Evolutionary conservation across 1,140 invertebrate genomes (phyloP), one percentile per base, ranked within the genome.

Genomic region (Contarinia nasturtii): DNA sequence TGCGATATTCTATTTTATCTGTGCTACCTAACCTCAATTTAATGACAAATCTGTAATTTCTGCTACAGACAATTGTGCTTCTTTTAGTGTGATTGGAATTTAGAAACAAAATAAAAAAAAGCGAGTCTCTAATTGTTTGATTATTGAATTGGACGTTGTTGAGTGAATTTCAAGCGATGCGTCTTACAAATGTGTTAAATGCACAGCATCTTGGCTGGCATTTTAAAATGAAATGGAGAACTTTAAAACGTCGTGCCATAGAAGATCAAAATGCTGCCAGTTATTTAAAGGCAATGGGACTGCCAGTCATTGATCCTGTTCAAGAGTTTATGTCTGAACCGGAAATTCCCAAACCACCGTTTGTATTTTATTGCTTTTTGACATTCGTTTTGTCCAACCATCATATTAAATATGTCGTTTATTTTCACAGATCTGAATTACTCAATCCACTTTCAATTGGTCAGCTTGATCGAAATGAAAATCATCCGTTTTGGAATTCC

Each of bases 201-300:
- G 67, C 71, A 44, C 78, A 82, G 54, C 76, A 83, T 57, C 70
- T 82, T 53, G 77, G 70, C 33, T 74, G 76, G 66, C 71, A 74
- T 62, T 74, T 76, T 45, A 76, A 74, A 57, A 71, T 66, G 46
- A 67, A 80, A 58, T 85, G 82, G 82, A 57, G 69, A 47, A 48
- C 70, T 7, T 71, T 79, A 60, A 70, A 75, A 0, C 73, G 72
- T 56, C 67, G 71, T 51, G 63, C 63, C 51, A 60, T 72, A 7
- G 44, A 59, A 15, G 64, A 75, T 22, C 72, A 68, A 2, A 65
- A 65, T 1, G 56, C 69, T 10, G 71, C 74, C 53, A 52, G 65
- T 22, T 51, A 60, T 45, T 57, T 82, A 14, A 56, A 60, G 53
- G 52, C 63, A 49, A 66, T 66, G 53, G 70, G 70, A 11, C 68